Evolutionary conservation across 2,797 vertebrate genomes (phyloP).

Genomic region (Gallinago solitaria): DNA sequence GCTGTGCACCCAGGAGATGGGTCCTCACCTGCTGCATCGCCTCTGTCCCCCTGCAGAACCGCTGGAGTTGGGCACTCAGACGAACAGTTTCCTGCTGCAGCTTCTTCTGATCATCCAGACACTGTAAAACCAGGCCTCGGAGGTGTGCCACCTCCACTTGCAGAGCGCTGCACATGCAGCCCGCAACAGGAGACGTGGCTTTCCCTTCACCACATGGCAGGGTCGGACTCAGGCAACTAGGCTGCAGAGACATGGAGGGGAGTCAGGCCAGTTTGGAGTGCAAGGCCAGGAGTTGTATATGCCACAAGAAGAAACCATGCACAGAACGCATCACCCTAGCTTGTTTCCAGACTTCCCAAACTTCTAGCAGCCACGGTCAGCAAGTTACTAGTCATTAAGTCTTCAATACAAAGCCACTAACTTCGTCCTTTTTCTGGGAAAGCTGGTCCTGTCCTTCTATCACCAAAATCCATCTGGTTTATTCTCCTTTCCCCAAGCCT

Average conservation of each 20-base stretch:
- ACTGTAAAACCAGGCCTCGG: slow-evolving; percentile 75
- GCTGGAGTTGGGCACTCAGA: slow-evolving; percentile 77
- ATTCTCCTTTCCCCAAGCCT: neutral
- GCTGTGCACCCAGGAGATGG: neutral
- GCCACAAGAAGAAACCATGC: neutral
- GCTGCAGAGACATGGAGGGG: slow-evolving; percentile 64
- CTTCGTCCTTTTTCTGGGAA: neutral
- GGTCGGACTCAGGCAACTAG: slow-evolving; percentile 74
- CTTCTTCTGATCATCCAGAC: slow-evolving; percentile 78
- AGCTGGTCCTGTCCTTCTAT: neutral
- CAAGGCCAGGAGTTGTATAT: neutral
- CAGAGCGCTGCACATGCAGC: slow-evolving; percentile 76
- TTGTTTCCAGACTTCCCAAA: neutral
- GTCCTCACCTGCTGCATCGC: slow-evolving; percentile 83
- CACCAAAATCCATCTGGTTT: neutral
- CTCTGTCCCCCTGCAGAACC: slow-evolving; percentile 71
- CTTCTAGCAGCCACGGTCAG: neutral
- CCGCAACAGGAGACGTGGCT: slow-evolving; percentile 7
- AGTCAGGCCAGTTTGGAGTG: neutral
- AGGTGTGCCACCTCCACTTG: slow-evolving; percentile 73
- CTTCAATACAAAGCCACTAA: neutral
- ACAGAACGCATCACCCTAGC: neutral
- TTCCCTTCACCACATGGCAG: slow-evolving; percentile 65
- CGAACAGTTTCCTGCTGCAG: slow-evolving; percentile 74
- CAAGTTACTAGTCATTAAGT: neutral